These are phyloP conservation scores for Bombus breviceps DNA, from an alignment of 1,140 invertebrate species.

Conservation along the genomic window DNA sequence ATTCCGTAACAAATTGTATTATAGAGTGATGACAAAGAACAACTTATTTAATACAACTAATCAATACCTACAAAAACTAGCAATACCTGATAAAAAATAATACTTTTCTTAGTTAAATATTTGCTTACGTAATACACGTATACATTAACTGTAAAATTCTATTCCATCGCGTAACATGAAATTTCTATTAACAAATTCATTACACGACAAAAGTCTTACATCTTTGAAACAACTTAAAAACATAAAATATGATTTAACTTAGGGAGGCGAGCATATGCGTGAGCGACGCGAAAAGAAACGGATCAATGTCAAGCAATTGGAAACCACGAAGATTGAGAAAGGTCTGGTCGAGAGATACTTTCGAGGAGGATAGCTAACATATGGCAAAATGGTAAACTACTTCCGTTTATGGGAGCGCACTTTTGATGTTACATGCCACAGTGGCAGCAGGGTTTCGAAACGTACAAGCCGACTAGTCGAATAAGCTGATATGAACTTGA, in stretches of 20 bases:
- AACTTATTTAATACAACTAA: not conserved
- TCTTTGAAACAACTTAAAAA: not conserved
- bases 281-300: conserved; percentile 17
- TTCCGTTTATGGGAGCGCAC: conserved; percentile 59
- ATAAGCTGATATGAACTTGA: conserved; percentile 27
- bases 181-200: no score
- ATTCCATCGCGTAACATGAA: no score
- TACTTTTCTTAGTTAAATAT: not conserved
- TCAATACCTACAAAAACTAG: not conserved
- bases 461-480: no score
- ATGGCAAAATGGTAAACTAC: conserved; percentile 63
- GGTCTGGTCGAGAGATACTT: conserved; percentile 60
- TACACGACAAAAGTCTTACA: not conserved
- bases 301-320: conserved; percentile 57
- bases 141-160: no score
- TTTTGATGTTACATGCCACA: conserved; percentile 35
- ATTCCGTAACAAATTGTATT: not conserved
- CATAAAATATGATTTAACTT: not conserved
- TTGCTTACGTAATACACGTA: no score
- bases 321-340: conserved; percentile 60
- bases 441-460: not conserved
- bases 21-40: not conserved
- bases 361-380: conserved; percentile 59
- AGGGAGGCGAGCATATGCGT: conserved; percentile 37
- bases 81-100: not conserved